phyloP scores from a whole-genome alignment of 1,140 invertebrate genomes.

The Radopholus similis region DNA sequence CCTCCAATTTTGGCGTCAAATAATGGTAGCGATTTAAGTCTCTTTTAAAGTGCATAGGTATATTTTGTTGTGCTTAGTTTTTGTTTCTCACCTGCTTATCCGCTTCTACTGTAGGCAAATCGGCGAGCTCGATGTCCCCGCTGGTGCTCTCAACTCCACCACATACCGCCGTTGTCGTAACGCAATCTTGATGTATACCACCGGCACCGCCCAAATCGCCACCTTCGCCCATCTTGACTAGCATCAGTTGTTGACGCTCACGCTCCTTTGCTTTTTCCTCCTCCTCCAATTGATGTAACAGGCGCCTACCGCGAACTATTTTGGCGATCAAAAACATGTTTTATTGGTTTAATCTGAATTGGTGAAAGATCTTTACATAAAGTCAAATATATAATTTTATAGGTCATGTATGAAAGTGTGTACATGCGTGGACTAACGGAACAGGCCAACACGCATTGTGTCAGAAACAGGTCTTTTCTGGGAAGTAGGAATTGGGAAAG shows the following conservation, averaged over 20 bases:
- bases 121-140: neutral
- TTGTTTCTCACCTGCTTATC: too few relatives aligned
- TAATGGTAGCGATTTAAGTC: too few relatives aligned
- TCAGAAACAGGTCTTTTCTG: neutral
- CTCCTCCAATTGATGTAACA: constrained; percentile 43
- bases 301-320: constrained; percentile 41
- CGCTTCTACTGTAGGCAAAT: neutral
- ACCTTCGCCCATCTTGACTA: neutral
- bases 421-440: neutral
- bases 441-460: too few relatives aligned
- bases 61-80: too few relatives aligned
- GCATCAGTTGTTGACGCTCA: constrained; percentile 20
- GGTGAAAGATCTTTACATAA: neutral
- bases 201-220: neutral
- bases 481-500: too few relatives aligned
- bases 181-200: neutral
- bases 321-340: constrained; percentile 45
- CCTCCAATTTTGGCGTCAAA: too few relatives aligned
- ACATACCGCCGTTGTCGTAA: neutral
- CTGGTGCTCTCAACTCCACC: neutral
- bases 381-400: neutral
- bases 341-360: too few relatives aligned
- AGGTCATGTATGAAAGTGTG: neutral
- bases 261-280: constrained; percentile 46
- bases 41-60: too few relatives aligned